Base-by-base conservation (phyloP, 35 echinoderm and acorn worm species). In the Heliocidaris erythrogramma region DNA sequence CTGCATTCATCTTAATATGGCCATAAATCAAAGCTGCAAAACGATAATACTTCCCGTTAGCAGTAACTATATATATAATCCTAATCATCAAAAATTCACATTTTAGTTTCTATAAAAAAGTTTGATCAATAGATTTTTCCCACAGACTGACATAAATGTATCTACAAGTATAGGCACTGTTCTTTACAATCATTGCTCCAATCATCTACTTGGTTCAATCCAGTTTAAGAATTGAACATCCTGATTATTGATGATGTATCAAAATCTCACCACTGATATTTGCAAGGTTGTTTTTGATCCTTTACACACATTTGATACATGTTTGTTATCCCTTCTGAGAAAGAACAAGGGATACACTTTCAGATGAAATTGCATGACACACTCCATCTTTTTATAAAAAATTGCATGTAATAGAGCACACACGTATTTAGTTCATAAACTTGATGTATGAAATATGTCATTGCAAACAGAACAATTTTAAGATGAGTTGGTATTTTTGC, bases 321-420 rank as follows among this genome's bases (percentile, higher is more conserved):
- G 35, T 1, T 42, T 42, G 35, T 18, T 21, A n/a, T 78, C 65
- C 65, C 65, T 78, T 78, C 65, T 27, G 65, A 78, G 65, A 78
- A 78, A 27, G 65, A 78, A 27, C 17, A 14, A 56, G 52, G 52
- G 52, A 56, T 56, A 56, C 52, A 56, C 14, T 56, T 56, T 56
- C 5, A 78, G 65, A 78, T 18, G 21, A 27, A 78, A 78, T 27
- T 21, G 27, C 65, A 78, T 78, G 65, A 78, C 21, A 78, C 21
- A 17, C 27, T 78, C 27, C 65, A 78, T 78, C 21, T 78, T 24
- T 78, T 78, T 2, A 78, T 78, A 78, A 78, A 78, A 78, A 78
- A 78, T 78, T 78, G 65, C 65, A 78, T 78, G 65, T 78, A 78
- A 27, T 78, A 78, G 65, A 78, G 65, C 65, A 78, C 65, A 78